Evolutionary conservation across 2,797 vertebrate genomes (phyloP).

Genomic region (Psittacula derbiana): DNA sequence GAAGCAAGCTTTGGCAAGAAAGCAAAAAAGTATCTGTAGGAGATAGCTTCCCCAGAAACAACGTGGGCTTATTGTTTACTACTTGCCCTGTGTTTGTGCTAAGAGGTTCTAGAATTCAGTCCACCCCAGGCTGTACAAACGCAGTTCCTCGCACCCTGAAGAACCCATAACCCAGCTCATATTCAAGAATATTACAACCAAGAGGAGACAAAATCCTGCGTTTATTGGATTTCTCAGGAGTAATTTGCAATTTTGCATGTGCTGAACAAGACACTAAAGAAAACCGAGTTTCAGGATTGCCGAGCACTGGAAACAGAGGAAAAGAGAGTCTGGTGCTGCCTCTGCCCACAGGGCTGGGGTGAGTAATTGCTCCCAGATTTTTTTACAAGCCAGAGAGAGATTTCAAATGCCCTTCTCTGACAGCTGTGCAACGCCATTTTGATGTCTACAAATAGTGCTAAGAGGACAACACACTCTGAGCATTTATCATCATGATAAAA

Average conservation of each 20-base stretch:
- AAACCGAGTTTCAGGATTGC: not conserved
- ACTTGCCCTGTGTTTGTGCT: not conserved
- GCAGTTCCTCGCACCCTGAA: not conserved
- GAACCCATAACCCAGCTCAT: not conserved
- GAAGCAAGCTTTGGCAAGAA: not conserved
- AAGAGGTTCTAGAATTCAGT: not conserved
- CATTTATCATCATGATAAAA: not conserved
- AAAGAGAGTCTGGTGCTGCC: not conserved
- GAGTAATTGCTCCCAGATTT: not conserved
- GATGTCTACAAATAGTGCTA: not conserved
- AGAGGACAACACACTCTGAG: not conserved
- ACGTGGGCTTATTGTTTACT: fast-evolving
- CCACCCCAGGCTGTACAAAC: not conserved
- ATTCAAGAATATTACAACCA: not conserved
- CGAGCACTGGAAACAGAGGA: not conserved
- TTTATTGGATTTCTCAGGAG: not conserved
- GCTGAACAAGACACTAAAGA: not conserved
- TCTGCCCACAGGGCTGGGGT: not conserved
- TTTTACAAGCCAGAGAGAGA: not conserved
- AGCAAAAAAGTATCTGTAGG: not conserved
- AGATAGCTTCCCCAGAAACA: not conserved
- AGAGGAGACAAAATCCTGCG: not conserved
- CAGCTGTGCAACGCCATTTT: not conserved
- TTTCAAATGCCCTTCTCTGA: not conserved
- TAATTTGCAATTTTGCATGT: not conserved